Evolutionary conservation across 1,140 invertebrate genomes (phyloP).

Genomic region (Nasonia vitripennis): DNA sequence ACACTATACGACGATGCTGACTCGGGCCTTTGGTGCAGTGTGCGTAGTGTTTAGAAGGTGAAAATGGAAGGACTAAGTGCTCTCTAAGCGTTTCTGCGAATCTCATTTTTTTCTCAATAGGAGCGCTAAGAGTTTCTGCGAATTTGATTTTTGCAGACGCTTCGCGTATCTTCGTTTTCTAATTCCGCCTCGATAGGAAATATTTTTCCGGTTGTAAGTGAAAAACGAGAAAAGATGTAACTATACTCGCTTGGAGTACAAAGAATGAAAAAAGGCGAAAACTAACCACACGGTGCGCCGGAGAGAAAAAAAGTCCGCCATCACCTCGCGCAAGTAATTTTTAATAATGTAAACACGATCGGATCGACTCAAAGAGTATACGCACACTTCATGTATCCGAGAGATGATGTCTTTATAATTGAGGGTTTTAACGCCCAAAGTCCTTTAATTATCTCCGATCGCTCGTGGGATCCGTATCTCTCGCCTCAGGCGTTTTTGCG

Average conservation of each 20-base stretch:
- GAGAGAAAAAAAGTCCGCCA: not conserved
- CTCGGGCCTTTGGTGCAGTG: not conserved
- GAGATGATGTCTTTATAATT: slow-evolving; percentile 44
- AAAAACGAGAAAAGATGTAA: too few relatives aligned
- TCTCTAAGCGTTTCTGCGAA: not conserved
- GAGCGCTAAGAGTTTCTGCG: not conserved
- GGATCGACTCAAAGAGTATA: not conserved
- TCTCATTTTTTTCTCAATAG: not conserved
- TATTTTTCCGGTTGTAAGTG: too few relatives aligned
- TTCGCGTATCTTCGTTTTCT: too few relatives aligned
- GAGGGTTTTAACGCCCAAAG: slow-evolving; percentile 34
- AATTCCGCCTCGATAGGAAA: too few relatives aligned
- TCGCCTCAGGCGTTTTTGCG: not conserved
- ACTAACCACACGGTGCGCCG: not conserved
- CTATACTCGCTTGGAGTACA: too few relatives aligned
- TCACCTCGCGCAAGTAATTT: slow-evolving; percentile 11
- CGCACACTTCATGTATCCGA: not conserved
- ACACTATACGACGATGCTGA: not conserved
- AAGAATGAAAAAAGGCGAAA: not conserved
- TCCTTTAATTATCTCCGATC: slow-evolving; percentile 19
- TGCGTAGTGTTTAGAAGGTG: not conserved
- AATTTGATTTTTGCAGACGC: not conserved
- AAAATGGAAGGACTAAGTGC: not conserved
- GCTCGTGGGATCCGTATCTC: not conserved
- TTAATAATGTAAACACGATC: slow-evolving; percentile 25